Evolutionary conservation across 1,140 invertebrate genomes (phyloP).

Genomic region (Scaptomyza montana): DNA sequence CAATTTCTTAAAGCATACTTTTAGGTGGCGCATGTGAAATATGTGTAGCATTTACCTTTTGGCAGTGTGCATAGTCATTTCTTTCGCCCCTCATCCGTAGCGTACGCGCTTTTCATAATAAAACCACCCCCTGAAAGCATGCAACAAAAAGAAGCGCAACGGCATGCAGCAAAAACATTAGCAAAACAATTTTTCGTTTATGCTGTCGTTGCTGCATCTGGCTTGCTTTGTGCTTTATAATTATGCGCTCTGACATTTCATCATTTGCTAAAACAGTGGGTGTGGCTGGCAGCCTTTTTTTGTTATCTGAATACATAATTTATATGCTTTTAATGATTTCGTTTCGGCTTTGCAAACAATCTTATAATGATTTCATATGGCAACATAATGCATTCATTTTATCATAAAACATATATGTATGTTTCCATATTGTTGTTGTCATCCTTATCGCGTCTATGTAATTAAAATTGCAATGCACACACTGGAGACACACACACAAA

Average conservation of each 20-base stretch:
- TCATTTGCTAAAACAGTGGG: constrained; percentile 19
- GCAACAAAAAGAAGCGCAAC: constrained; percentile 23
- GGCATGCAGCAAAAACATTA: constrained; percentile 61
- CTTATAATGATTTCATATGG: constrained; percentile 73
- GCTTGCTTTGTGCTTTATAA: constrained; percentile 51
- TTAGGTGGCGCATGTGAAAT: constrained; percentile 71
- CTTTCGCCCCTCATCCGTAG: constrained; percentile 13
- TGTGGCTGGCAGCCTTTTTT: constrained; percentile 4
- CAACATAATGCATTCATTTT: constrained; percentile 57
- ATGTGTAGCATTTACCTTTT: constrained; percentile 35
- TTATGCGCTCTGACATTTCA: constrained; percentile 51
- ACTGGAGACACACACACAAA: constrained; percentile 4
- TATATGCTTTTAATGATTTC: constrained; percentile 81
- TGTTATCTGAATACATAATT: constrained; percentile 61
- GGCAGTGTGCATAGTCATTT: constrained; percentile 24
- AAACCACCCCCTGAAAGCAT: constrained; percentile 36
- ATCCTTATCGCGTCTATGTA: constrained; percentile 50
- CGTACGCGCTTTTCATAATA: not conserved
- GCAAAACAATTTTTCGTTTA: constrained; percentile 57
- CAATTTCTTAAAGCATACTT: constrained; percentile 76
- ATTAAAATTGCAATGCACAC: constrained; percentile 75
- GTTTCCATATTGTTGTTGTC: constrained; percentile 21
- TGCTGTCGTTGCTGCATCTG: constrained; percentile 30
- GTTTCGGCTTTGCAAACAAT: constrained; percentile 64
- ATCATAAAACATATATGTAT: not conserved